Evolutionary conservation across 1,140 invertebrate species (phyloP).

Genomic region (Geopemphigus sp.): DNA sequence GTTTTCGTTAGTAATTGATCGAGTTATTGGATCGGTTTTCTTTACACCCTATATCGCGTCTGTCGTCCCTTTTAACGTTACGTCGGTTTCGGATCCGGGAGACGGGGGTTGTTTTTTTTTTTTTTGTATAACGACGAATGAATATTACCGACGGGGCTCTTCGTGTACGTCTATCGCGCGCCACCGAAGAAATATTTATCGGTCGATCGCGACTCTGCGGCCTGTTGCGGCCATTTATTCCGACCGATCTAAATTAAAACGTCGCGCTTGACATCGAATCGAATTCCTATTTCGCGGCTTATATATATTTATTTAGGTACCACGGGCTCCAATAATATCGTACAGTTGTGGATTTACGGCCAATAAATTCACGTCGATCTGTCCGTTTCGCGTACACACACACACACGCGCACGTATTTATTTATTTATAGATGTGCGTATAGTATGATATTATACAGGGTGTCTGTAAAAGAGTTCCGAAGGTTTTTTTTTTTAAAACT

Average conservation of each 20-base stretch:
- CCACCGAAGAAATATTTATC: neutral
- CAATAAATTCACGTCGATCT: conserved; percentile 43
- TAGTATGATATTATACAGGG: too few species aligned
- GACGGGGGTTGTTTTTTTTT: too few species aligned
- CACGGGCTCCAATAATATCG: neutral
- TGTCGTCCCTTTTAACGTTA: too few species aligned
- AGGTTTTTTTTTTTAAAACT: too few species aligned
- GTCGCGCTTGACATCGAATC: conserved; percentile 7
- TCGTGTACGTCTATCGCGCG: too few species aligned
- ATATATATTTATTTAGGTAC: neutral
- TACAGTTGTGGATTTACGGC: conserved; percentile 33
- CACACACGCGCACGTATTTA: neutral
- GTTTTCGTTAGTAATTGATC: too few species aligned
- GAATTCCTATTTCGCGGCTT: conserved; percentile 19
- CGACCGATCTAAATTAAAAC: conserved; percentile 13
- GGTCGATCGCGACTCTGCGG: neutral
- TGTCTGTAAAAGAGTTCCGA: too few species aligned
- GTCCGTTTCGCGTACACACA: neutral
- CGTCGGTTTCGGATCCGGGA: too few species aligned
- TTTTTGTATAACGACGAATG: too few species aligned
- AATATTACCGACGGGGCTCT: too few species aligned
- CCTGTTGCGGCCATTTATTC: neutral
- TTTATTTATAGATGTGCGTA: neutral
- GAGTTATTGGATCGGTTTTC: too few species aligned
- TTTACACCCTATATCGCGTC: too few species aligned